phyloP scores from a whole-genome alignment of 1,140 invertebrate species.

The Hormaphis cornu region DNA sequence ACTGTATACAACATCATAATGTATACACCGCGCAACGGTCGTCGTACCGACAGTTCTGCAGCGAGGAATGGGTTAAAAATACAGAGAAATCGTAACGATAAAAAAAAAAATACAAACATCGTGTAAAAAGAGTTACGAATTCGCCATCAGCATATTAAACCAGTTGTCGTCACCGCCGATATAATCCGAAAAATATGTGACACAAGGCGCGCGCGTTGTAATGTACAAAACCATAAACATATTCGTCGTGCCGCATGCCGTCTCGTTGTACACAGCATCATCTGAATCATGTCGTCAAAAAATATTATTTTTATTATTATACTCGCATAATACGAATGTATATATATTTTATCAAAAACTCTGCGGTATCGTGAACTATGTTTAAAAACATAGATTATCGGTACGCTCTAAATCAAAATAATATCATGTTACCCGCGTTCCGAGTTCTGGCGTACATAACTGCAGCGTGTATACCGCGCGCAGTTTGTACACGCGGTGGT shows the following conservation, averaged over 20 bases:
- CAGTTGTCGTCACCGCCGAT: conserved; percentile 9
- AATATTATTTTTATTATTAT: no score
- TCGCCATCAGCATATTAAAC: conserved; percentile 17
- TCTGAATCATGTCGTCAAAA: background rate
- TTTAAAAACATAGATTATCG: background rate
- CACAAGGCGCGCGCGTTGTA: no score
- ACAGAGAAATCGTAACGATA: background rate
- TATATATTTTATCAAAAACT: conserved; percentile 3
- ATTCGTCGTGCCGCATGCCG: no score
- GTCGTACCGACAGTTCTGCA: no score
- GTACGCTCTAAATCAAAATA: background rate
- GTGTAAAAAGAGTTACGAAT: background rate
- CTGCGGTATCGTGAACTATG: background rate
- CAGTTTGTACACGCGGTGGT: no score
- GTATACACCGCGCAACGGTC: background rate
- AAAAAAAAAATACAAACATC: background rate
- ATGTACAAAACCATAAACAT: background rate
- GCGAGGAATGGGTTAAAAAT: background rate
- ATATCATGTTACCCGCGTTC: background rate
- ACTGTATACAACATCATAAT: conserved; percentile 4
- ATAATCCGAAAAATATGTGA: conserved; percentile 23
- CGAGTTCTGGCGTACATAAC: no score
- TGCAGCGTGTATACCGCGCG: no score
- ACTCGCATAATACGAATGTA: background rate
- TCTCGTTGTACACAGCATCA: background rate